Percentiles rank a stretch among this genome's conserved stretches.
phyloP scores from a whole-genome alignment of 2,888 invertebrate genomes.

The Sceliomorpha sp. region DNA sequence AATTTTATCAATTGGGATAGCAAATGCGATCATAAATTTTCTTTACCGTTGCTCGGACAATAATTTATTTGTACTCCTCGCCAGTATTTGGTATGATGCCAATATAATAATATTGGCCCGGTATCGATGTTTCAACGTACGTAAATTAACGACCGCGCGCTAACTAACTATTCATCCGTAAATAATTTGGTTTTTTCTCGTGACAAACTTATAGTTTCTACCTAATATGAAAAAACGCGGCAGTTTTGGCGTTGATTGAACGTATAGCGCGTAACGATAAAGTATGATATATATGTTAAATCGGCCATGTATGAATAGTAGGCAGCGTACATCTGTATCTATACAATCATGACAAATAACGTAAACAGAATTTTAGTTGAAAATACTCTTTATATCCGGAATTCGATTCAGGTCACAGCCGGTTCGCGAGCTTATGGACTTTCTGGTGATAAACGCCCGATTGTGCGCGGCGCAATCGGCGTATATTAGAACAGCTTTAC shows the following conservation, averaged over 20 bases:
- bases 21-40: too few species aligned
- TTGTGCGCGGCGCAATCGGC: constrained; percentile 18
- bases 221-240: too few species aligned
- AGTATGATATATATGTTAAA: constrained; percentile 21
- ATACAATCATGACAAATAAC: constrained; percentile 43
- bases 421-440: constrained; percentile 52
- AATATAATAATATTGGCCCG: too few species aligned
- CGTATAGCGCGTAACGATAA: constrained; percentile 13
- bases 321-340: constrained; percentile 17
- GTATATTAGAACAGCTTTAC: constrained; percentile 44
- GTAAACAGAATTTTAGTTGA: constrained; percentile 48
- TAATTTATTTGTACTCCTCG: too few species aligned
- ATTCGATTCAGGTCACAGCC: constrained; percentile 49
- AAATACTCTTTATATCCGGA: constrained; percentile 46
- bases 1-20: too few species aligned
- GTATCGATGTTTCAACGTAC: too few species aligned
- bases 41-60: too few species aligned
- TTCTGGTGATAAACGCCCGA: constrained; percentile 46
- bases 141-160: too few species aligned
- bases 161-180: too few species aligned
- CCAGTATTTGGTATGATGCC: too few species aligned
- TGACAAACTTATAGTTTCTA: too few species aligned
- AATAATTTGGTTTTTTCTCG: too few species aligned
- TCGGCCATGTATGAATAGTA: constrained; percentile 7
- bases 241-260: constrained; percentile 18